Base-by-base conservation (phyloP, 2,797 vertebrate genomes). In the Chaetophractus vellerosus region DNA sequence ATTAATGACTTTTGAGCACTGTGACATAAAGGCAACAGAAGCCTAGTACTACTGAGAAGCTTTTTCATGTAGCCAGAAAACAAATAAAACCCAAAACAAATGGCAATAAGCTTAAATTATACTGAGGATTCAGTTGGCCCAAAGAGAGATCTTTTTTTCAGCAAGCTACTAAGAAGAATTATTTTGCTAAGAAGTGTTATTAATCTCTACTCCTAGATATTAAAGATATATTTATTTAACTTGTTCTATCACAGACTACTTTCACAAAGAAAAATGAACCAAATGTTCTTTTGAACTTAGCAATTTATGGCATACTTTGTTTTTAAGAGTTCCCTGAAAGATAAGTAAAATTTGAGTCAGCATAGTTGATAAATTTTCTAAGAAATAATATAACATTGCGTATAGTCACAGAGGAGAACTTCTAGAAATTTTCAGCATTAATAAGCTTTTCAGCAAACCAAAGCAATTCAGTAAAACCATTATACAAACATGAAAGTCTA, bases 301-400 rank as follows among this genome's bases (percentile, higher is more conserved):
- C 9, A 38, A 63, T 87, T 89, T 80, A 80, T 87, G 21, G 5
- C 33, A 80, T 59, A 61, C 4, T 64, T 61, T 55, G 24, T 72
- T 88, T 96, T 78, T 38, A 79, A 93, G 52, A 91, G 93, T 89
- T 72, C 31, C 21, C 6, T 88, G 7, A 86, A 93, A 95, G 48
- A 64, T 91, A 92, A 66, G 59, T 91, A 79, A 88, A 79, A 71
- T 91, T 88, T 69, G 38, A 23, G 9, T 83, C 80, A 92, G 11
- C 31, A 90, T 55, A 68, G 21, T 38, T 45, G 57, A 41, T 66
- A 79, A 55, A 78, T 94, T 90, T 88, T 61, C 74, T 55, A 69
- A 41, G 36, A 87, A 93, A 85, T 48, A 66, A 28, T 85, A 24
- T 18, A 94, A 16, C 38, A 81, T 36, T 93, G 6, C n/a, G 63